Percentiles rank a stretch among this genome's conserved stretches.
Evolutionary conservation across 2,797 vertebrate genomes (phyloP).

Genomic region (Pantherophis alleghaniensis): DNA sequence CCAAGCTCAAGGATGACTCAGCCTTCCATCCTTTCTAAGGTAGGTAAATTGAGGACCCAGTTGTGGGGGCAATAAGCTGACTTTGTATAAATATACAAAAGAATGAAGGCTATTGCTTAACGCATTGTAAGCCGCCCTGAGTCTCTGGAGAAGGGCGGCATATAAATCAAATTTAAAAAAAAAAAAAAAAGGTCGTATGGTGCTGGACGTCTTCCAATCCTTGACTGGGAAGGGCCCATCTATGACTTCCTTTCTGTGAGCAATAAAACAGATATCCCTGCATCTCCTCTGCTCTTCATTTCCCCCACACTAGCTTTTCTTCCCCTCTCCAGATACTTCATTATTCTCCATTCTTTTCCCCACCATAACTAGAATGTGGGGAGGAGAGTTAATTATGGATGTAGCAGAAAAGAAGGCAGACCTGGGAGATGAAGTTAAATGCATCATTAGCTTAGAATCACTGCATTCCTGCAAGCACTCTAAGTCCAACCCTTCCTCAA

Average conservation of each 20-base stretch:
- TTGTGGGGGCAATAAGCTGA: too few relatives aligned
- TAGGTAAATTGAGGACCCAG: too few relatives aligned
- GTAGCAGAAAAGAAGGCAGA: not conserved
- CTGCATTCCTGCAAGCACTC: not conserved
- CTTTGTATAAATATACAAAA: too few relatives aligned
- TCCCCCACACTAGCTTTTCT: not conserved
- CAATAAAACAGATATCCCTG: not conserved
- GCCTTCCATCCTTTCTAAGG: too few relatives aligned
- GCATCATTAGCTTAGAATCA: not conserved
- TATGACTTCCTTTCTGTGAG: not conserved
- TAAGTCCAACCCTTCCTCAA: not conserved
- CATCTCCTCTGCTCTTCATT: not conserved
- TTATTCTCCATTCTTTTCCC: not conserved
- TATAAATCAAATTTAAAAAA: too few relatives aligned
- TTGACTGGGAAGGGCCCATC: not conserved
- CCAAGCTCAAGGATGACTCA: too few relatives aligned
- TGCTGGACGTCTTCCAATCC: not conserved
- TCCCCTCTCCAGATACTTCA: not conserved
- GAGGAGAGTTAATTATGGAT: not conserved
- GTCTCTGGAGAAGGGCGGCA: too few relatives aligned
- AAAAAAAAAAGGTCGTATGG: not conserved
- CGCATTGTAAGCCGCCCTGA: too few relatives aligned
- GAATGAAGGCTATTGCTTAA: too few relatives aligned
- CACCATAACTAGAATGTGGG: not conserved
- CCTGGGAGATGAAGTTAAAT: not conserved